Base-by-base conservation (phyloP, 2,888 invertebrate genomes). In the Ypsolopha sequella region DNA sequence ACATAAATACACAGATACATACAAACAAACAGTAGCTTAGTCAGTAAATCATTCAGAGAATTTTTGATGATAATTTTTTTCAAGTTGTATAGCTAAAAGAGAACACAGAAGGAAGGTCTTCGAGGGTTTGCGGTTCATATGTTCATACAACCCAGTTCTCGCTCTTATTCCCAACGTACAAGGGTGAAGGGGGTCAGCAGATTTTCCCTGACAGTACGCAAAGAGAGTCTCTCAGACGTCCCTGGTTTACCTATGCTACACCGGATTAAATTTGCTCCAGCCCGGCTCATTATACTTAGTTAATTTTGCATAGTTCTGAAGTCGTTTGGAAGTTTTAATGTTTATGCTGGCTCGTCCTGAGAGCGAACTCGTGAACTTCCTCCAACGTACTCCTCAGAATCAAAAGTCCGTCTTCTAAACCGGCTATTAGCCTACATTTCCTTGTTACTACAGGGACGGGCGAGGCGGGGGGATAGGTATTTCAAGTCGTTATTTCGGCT, bases 281-380 rank as follows among this genome's bases (percentile, higher is more conserved):
- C 60, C 61, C 58, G 53, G 59, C 66, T 71, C 62, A 73, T 73
- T 71, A 70, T 68, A 56, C 65, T 63, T 63, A 57, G 61, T 73
- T 65, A 70, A 73, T 76, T 65, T 70, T 69, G 57, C 66, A 64
- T 58, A 59, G 51, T 56, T 54, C 54, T 54, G 52, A 56, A 55
- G 53, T 57, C 48, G 60, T 64, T 66, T 52, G 54, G 50, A 66
- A 67, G 62, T 69, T 68, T 67, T 60, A 59, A 64, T 64, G 61
- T 59, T 63, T 61, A 59, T 59, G 54, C 56, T 53, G 52, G 51
- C 51, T 41, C 48, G 35, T 47, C 48, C n/a, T 9, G 47, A 14
- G 36, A 11, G 11, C 36, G 36, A 36, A 47, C 36, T 14, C 24
- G 36, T 36, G 9, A 47, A 47, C 47, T 47, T 47, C 33, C 47